phyloP scores from a whole-genome alignment of 2,113 vertebrate genomes.

The Oncorhynchus clarkii region DNA sequence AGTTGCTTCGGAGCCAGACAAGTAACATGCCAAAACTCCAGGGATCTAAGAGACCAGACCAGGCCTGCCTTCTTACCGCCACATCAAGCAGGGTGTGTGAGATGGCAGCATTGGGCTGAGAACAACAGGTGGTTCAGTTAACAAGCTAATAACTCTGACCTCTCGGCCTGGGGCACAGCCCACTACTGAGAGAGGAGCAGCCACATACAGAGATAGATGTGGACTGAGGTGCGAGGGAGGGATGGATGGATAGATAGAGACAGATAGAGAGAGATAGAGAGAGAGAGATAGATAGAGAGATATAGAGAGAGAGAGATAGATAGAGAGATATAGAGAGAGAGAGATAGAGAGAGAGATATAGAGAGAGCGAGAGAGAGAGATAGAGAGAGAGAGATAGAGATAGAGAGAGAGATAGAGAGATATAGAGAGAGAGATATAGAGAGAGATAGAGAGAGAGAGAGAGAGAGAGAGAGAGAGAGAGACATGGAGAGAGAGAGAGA shows the following conservation, averaged over 20 bases:
- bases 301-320: no score
- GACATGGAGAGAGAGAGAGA: not conserved
- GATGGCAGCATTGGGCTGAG: not conserved
- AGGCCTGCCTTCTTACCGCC: not conserved
- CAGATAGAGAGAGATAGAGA: accelerated
- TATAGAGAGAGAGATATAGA: not conserved
- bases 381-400: not conserved
- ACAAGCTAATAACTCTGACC: not conserved
- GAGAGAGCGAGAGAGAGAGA: not conserved
- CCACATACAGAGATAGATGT: not conserved
- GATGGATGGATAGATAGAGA: not conserved
- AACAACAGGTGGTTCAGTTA: conserved; percentile 17
- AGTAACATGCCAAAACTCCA: no score
- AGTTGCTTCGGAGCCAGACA: no score
- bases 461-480: not conserved
- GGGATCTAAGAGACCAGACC: not conserved
- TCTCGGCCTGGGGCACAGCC: not conserved
- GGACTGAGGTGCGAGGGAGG: not conserved
- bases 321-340: no score
- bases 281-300: no score
- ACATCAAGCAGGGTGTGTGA: not conserved
- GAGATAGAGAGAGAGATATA: no score
- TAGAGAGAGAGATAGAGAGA: no score
- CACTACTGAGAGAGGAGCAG: not conserved
- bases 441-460: not conserved